Base-by-base conservation (phyloP, 2,113 vertebrate genomes). In the Phalacrocorax brasilianus region DNA sequence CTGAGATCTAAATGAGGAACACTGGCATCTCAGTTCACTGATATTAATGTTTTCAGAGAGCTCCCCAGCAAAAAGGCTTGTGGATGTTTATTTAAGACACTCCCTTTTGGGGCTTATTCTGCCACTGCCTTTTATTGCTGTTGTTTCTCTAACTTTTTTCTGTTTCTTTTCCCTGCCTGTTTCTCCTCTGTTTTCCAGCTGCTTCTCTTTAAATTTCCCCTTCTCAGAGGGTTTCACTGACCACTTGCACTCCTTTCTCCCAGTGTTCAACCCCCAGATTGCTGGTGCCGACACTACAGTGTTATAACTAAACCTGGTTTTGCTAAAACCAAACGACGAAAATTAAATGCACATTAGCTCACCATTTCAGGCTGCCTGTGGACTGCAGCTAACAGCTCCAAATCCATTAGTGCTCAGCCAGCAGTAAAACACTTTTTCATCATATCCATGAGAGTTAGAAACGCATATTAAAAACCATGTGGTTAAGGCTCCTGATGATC, bases 401-500 rank as follows among this genome's bases (percentile, higher is more conserved):
- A 73, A 94, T 88, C 91, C 75, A 73, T 91, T 93, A 95, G 59
- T 80, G 67, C 58, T 90, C 90, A 96, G 82, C 75, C 88, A 88
- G 75, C 78, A 93, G 78, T 91, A 88, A 95, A 95, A 90, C 72
- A 55, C 78, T 94, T 86, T 86, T 70, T 94, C 59, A 86, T 88
- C 88, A n/a, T 50, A 70, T 80, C 68, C 12, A 7, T n/a, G 45
- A 95, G 67, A 83, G 75, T 15, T 85, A 87, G 82, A 93, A 94
- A 83, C 1, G 12, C 55, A 33, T 70, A 83, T 91, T 83, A 91
- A 94, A 85, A 83, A 5, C 12, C 75, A 17, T 33, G 78, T 83
- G 79, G 88, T 66, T 94, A 66, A 93, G 59, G 56, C 61, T 95
- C 35, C 59, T 88, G 92, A 42, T 80, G 72, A 79, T 86, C 67